These are phyloP conservation scores for Typhlichthys eigenmanni DNA, from an alignment of 2,797 vertebrate species.

Conservation along the genomic window DNA sequence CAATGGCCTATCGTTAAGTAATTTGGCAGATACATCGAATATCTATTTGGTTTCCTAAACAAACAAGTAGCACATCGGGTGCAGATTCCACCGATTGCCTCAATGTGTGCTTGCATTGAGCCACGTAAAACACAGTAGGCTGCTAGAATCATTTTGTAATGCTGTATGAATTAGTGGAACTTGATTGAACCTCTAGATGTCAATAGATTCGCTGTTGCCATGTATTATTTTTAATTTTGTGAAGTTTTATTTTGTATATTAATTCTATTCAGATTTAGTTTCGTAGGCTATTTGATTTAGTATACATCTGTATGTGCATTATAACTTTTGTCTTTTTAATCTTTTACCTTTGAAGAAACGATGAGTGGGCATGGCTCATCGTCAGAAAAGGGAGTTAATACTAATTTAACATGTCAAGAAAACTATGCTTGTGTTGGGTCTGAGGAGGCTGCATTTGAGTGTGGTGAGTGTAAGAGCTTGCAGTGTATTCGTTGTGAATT, in stretches of 20 bases:
- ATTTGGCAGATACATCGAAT: slow-evolving; percentile 14
- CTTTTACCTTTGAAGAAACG: slow-evolving; percentile 54
- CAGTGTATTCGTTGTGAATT: slow-evolving; percentile 92
- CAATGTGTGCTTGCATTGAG: slow-evolving; percentile 22
- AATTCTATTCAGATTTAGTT: not conserved
- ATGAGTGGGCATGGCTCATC: slow-evolving; percentile 89
- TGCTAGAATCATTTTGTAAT: not conserved
- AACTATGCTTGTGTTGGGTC: slow-evolving; percentile 91
- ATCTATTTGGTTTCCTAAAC: slow-evolving; percentile 24
- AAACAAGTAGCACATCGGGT: slow-evolving; percentile 14
- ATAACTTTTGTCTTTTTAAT: slow-evolving; percentile 40
- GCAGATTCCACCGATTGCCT: slow-evolving; percentile 20
- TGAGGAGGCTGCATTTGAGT: slow-evolving; percentile 91
- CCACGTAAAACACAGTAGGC: slow-evolving; percentile 1
- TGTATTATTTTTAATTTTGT: slow-evolving; percentile 48
- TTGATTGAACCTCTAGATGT: slow-evolving; percentile 3
- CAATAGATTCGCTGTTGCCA: slow-evolving; percentile 24
- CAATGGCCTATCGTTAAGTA: not conserved
- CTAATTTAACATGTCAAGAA: slow-evolving; percentile 89
- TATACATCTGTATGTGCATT: slow-evolving; percentile 10
- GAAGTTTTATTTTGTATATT: slow-evolving; percentile 11
- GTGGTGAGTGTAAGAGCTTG: slow-evolving; percentile 90
- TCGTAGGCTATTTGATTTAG: not conserved
- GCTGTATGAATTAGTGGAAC: slow-evolving; percentile 13
- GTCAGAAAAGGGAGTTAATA: slow-evolving; percentile 86